Evolutionary conservation across 2,888 invertebrate species (phyloP).

Genomic region (Meteorus cinctellus): DNA sequence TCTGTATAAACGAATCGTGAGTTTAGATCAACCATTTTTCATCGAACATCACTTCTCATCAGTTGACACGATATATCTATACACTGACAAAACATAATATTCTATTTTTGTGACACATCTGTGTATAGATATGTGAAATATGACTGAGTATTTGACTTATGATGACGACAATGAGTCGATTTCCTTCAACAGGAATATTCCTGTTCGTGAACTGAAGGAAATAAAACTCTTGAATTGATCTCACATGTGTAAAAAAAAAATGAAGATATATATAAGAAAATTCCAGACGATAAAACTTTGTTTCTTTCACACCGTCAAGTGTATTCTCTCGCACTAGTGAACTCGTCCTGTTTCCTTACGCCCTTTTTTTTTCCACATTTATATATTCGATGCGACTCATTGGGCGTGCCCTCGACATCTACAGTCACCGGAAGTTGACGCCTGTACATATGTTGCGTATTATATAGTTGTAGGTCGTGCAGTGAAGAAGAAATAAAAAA

Average conservation of each 20-base stretch:
- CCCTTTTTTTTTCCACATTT: background rate
- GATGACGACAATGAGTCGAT: background rate
- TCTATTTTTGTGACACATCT: slow-evolving; percentile 1
- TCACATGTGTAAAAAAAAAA: background rate
- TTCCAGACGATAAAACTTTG: background rate
- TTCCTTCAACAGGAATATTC: background rate
- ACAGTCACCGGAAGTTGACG: background rate
- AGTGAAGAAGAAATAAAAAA: background rate
- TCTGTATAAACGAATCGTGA: background rate
- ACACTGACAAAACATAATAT: slow-evolving; percentile 5
- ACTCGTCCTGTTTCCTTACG: background rate
- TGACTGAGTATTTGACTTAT: background rate
- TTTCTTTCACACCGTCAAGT: slow-evolving; percentile 3
- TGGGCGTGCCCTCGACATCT: background rate
- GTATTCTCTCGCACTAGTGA: background rate
- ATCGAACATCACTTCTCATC: slow-evolving; percentile 12
- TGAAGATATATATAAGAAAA: background rate
- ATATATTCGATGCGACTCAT: slow-evolving; percentile 14
- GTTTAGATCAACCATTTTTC: slow-evolving; percentile 11
- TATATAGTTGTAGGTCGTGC: background rate
- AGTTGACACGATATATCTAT: slow-evolving; percentile 2
- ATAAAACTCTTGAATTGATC: background rate
- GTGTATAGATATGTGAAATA: background rate
- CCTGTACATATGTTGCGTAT: background rate
- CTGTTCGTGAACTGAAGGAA: background rate